Evolutionary conservation across 2,113 vertebrate genomes (phyloP), one percentile per base, ranked within the genome.

Genomic region (Gnathochromis pfefferi): DNA sequence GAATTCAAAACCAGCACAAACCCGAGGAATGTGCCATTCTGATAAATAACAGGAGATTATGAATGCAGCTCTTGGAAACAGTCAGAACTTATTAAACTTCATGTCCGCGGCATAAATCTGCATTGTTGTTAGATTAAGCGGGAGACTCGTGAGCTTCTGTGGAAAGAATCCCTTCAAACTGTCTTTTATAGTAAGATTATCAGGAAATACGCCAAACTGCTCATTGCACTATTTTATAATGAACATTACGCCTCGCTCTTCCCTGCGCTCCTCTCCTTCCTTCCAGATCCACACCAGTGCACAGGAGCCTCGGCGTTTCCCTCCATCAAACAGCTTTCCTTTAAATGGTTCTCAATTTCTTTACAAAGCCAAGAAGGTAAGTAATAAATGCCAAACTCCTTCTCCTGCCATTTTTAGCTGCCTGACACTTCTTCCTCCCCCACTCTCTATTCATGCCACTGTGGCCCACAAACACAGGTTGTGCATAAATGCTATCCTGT

Each of bases 401-500:
- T 26, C 85, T 17, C 8, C 16, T 60, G 86, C 82, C 83, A 81
- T 89, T 92, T 88, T 84, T 42, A 91, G 81, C 84, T 0, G 63
- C 63, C 65, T 5, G 16, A 68, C 87, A 13, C 75, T 1, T 42
- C 23, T 65, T 42, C 80, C 58, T 17, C 89, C 57, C 68, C 12
- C 21, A 7, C 53, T 35, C 23, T 65, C 45, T 4, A 2, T 51
- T 68, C 7, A 5, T 47, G 45, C 79, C 79, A 2, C 87, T 45
- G 83, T 6, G 84, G 57, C 63, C 82, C 54, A 33, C 81, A 55
- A 86, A 89, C 91, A 90, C 33, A n/a, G 31, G 13, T 83, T 87
- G 54, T 92, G 89, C 91, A 93, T 90, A 90, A 93, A 88, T 55
- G 87, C 70, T n/a, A 65, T 81, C 79, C 85, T 84, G 81, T 86